Conservation (phyloP, 2,888 invertebrate genomes). For the Pristionchus arcanus region DNA sequence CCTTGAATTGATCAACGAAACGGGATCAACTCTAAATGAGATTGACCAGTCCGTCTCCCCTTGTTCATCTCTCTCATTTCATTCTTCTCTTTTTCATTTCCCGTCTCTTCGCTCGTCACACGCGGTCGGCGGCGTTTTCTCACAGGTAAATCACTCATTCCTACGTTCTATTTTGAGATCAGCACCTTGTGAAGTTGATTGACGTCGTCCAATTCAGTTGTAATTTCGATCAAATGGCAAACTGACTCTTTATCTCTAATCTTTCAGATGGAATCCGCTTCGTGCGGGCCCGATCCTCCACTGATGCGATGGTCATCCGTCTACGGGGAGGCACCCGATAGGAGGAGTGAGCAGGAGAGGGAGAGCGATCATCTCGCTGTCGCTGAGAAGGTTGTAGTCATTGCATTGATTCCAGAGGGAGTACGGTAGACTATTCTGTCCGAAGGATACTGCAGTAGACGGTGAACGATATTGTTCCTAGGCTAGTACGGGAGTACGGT, state of each 20-base stretch:
- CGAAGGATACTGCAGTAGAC: no score
- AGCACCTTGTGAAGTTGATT: background rate
- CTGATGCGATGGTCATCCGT: conserved; percentile 35
- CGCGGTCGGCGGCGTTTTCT: conserved; percentile 2
- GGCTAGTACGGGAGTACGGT: no score
- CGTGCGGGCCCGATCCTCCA: background rate
- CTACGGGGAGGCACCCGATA: conserved; percentile 3
- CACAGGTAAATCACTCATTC: background rate
- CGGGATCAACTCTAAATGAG: background rate
- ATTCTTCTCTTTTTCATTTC: conserved; percentile 21
- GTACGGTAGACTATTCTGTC: no score
- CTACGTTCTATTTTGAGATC: background rate
- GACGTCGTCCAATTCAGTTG: background rate
- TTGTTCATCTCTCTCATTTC: background rate
- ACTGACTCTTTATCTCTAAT: background rate
- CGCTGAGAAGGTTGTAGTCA: background rate
- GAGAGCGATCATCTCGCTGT: background rate
- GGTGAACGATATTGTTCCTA: no score
- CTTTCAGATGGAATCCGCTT: conserved; percentile 6
- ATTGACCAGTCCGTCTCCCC: background rate
- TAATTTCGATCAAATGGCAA: background rate
- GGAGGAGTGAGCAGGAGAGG: conserved; percentile 3
- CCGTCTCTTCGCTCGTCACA: conserved; percentile 5
- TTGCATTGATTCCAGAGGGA: no score
- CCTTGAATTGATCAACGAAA: background rate